Percentiles rank a stretch among this genome's conserved stretches.
Evolutionary conservation across 2,888 invertebrate genomes (phyloP).

Genomic region (Drosophila mimica): DNA sequence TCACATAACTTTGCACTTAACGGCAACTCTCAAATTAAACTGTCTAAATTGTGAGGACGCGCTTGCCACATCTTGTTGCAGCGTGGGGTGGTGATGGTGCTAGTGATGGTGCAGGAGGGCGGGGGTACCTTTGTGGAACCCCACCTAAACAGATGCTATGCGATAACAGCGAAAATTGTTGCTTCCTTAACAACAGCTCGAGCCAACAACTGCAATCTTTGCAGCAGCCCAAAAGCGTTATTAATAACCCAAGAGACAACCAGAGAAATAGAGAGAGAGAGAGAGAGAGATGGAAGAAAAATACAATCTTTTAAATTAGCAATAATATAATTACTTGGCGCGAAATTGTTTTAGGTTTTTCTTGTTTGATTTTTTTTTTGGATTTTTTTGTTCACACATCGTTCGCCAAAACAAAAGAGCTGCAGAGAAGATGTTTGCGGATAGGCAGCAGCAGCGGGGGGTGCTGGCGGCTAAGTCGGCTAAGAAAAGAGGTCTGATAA

Average conservation of each 20-base stretch:
- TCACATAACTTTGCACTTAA: constrained; percentile 81
- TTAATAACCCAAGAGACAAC: constrained; percentile 49
- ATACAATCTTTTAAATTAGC: constrained; percentile 69
- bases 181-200: constrained; percentile 55
- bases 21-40: constrained; percentile 77
- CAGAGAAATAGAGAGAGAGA: constrained; percentile 4
- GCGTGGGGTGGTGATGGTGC: neutral
- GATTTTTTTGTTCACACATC: constrained; percentile 71
- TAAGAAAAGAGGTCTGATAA: constrained; percentile 64
- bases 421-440: constrained; percentile 12
- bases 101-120: neutral
- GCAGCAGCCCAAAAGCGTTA: constrained; percentile 45
- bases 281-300: constrained; percentile 2
- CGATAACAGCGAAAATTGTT: constrained; percentile 49
- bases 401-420: constrained; percentile 60
- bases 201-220: constrained; percentile 35
- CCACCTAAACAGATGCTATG: constrained; percentile 62
- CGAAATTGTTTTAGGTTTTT: constrained; percentile 76
- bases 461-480: neutral
- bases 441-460: neutral
- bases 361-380: constrained; percentile 20
- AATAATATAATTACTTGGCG: constrained; percentile 79
- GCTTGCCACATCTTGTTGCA: constrained; percentile 30
- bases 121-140: constrained; percentile 15
- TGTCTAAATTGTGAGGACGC: constrained; percentile 66